Conservation (phyloP, 2,113 vertebrate genomes). For the Campylomormyrus tamandua region DNA sequence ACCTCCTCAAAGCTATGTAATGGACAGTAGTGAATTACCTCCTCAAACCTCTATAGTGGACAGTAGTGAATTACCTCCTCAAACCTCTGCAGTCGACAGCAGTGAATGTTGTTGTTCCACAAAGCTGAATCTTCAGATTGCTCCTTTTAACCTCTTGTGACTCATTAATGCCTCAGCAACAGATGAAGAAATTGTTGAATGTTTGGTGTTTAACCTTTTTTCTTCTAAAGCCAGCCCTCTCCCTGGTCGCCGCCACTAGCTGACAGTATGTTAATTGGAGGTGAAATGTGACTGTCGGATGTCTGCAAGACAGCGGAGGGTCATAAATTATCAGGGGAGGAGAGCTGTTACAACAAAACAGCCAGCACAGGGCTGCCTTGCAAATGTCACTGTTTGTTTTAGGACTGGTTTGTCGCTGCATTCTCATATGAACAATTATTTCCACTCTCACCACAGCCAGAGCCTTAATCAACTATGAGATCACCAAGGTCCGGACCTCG, state of each 20-base stretch:
- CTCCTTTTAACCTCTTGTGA: background rate
- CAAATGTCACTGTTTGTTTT: background rate
- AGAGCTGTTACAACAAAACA: background rate
- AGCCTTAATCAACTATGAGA: no score
- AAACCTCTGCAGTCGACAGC: background rate
- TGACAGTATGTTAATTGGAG: background rate
- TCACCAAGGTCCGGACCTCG: no score
- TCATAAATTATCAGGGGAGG: conserved; percentile 5
- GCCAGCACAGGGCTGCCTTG: background rate
- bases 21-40: no score
- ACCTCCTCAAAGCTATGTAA: no score
- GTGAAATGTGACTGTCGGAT: background rate
- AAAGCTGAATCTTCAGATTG: background rate
- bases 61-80: background rate
- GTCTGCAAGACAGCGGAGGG: background rate
- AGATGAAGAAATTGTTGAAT: conserved; percentile 21
- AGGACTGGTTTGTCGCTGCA: background rate
- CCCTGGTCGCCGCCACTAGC: background rate
- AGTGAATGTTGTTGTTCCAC: background rate
- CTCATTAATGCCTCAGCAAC: conserved; percentile 13
- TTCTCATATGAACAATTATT: background rate
- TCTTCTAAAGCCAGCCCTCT: background rate
- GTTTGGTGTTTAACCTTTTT: conserved; percentile 13
- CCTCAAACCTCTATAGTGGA: no score
- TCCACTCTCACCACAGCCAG: background rate